phyloP scores from a whole-genome alignment of 1,140 invertebrate species.

The Neodiprion pinetum region DNA sequence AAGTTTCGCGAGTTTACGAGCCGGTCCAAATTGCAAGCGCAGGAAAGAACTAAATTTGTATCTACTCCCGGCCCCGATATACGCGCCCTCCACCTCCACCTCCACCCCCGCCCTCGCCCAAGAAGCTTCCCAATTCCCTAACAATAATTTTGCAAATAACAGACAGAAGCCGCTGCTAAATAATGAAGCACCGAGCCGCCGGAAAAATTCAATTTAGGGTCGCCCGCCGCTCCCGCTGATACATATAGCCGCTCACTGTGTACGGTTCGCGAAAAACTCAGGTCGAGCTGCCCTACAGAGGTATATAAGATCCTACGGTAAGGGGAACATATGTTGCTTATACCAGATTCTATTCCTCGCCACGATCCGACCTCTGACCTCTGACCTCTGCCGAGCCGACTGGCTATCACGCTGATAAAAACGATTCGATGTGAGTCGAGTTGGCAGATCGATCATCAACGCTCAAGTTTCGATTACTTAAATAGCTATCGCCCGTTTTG shows the following conservation, averaged over 20 bases:
- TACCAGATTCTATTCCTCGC: background rate
- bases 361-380: no score
- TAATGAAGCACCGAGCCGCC: constrained; percentile 42
- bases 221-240: background rate
- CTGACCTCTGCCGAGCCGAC: no score
- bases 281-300: background rate
- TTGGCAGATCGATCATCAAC: no score
- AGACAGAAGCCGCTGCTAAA: constrained; percentile 46
- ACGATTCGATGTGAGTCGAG: no score
- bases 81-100: background rate
- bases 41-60: constrained; percentile 22
- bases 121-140: constrained; percentile 43
- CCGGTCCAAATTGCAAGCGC: constrained; percentile 1
- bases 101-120: background rate
- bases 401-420: no score
- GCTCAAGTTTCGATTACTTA: no score
- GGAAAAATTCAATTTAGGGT: constrained; percentile 17
- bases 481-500: no score
- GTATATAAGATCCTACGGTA: background rate
- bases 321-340: constrained; percentile 13
- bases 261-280: background rate
- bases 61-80: background rate
- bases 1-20: constrained; percentile 1
- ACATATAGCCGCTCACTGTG: background rate
- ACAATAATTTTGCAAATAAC: constrained; percentile 55